Evolutionary conservation across 2,888 invertebrate species (phyloP), one percentile per base, ranked within the genome.

Genomic region (Meloe dianella): DNA sequence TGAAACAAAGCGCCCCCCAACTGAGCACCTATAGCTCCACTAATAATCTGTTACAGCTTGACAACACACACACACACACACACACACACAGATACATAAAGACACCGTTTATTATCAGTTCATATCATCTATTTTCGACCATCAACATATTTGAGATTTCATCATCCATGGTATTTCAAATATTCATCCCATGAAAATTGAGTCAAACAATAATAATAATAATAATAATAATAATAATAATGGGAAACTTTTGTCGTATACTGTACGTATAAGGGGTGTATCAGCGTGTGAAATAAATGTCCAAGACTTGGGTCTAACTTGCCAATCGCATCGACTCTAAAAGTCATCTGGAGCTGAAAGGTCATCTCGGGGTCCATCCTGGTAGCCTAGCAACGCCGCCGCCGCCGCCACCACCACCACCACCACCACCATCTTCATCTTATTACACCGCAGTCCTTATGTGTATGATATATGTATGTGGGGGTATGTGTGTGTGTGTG

Each of bases 341-440:
- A 73, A 80, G 79, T 79, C 79, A 80, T 82, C 81, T 82, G 82
- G 77, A 81, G 81, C 79, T 81, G 82, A 82, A 80, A 82, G 82
- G 82, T 82, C 82, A 82, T 80, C 77, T 78, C 77, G 71, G 79
- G 79, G 79, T 77, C 79, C 77, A 73, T 68, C 70, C 66, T 66
- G 70, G 77, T 78, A 70, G 59, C 77, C 76, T 75, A 76, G 78
- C 78, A 77, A 78, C 78, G 71, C 71, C 70, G 30, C 61, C 41
- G n/a, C 41, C 41, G 41, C 7, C 41, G 8, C 41, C 41, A 7
- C 41, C 41, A 7, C 17, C 30, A 17, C 30, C 57, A 57, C 57
- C 30, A 24, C 17, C 56, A 17, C 22, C 12, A 14, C 14, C 38
- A 22, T 47, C 20, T 20, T 10, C 60, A 35, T 56, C 22, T 29